Base-by-base conservation (phyloP, 2,113 vertebrate species). In the Damaliscus lunatus region DNA sequence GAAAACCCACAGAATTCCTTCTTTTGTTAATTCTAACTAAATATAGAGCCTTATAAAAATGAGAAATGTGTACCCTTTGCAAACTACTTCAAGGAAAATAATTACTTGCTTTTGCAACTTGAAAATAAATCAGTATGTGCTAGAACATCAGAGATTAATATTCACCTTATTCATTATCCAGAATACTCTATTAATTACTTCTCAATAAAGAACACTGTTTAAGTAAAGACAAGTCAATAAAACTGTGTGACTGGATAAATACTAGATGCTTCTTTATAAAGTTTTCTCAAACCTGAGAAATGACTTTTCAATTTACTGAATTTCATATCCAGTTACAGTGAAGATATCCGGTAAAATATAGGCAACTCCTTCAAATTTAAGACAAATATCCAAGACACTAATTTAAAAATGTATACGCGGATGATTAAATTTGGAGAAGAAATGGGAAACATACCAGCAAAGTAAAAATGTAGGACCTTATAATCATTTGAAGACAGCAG, bases 181-280 rank as follows among this genome's bases (percentile, higher is more conserved):
- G 86, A 96, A 94, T 16, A 36, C 12, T 74, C 90, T 53, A 81
- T 85, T 95, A 95, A 97, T 78, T 96, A 23, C 5, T 88, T 97
- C 64, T 94, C 31, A 67, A 50, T 59, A 96, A 80, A 74, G 92
- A 48, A 74, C 88, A 78, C 23, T 94, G 36, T 29, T 81, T 84
- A 95, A 86, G 27, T 74, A 17, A 96, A 96, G 74, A 33, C 3
- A 92, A 40, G 21, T 13, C 50, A 77, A 27, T 87, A 82, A 97
- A 96, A 90, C 29, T 16, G 6, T 82, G 4, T 53, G 78, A 57
- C 67, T 74, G 9, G 11, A 10, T 59, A 57, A 92, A 60, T 59
- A 53, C 78, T 59, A 86, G 21, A 83, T 5, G 84, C 23, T 46
- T 93, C 74, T 94, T 71, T 71, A 94, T 48, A 95, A 97, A 96